phyloP scores from a whole-genome alignment of 2,797 vertebrate species.

The Phyllotis vaccarum region DNA sequence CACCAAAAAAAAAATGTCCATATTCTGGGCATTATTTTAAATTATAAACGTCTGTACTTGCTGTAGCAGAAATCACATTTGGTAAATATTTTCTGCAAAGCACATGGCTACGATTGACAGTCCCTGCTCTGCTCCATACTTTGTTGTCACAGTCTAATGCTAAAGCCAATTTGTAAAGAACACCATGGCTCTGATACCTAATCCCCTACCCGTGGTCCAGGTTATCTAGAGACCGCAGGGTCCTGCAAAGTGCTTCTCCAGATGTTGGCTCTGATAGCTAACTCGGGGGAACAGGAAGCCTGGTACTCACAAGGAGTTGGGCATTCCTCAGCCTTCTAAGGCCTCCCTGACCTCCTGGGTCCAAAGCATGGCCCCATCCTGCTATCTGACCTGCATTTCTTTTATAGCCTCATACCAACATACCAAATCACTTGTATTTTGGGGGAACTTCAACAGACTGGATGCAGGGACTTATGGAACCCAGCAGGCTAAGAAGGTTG shows the following conservation, averaged over 20 bases:
- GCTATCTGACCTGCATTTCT: not conserved
- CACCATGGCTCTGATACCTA: conserved; percentile 56
- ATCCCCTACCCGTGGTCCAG: conserved; percentile 50
- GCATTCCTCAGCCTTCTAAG: not conserved
- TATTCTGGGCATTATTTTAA: conserved; percentile 31
- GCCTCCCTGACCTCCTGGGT: not conserved
- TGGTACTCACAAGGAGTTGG: not conserved
- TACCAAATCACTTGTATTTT: not conserved
- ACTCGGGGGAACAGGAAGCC: not conserved
- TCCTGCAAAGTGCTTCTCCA: conserved; percentile 60
- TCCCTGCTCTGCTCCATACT: conserved; percentile 56
- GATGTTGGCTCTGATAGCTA: conserved; percentile 52
- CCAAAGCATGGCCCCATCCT: not conserved
- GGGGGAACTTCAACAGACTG: not conserved
- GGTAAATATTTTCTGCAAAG: conserved; percentile 58
- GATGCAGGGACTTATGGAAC: not conserved
- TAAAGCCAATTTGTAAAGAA: conserved; percentile 75
- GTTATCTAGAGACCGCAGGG: conserved; percentile 71
- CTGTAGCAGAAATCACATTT: conserved; percentile 30
- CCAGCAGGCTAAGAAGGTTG: not conserved
- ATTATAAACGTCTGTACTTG: conserved; percentile 7
- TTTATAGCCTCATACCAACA: not conserved
- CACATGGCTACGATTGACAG: conserved; percentile 45
- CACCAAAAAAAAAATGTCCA: not conserved
- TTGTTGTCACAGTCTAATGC: conserved; percentile 72